These are phyloP conservation scores for Eudyptes chrysolophus DNA, from an alignment of 2,113 vertebrate species.

Conservation along the genomic window DNA sequence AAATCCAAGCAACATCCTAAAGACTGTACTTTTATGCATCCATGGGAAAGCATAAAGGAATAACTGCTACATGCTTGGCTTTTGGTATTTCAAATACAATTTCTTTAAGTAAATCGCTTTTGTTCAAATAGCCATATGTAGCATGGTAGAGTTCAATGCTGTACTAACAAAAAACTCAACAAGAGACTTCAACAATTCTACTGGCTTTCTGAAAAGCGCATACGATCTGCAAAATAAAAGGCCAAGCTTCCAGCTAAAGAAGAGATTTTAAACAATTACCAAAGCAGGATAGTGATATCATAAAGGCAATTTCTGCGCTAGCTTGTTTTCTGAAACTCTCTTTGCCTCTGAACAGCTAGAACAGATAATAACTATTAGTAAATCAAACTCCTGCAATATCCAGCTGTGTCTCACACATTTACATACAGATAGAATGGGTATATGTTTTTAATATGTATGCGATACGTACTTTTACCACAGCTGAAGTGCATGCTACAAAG, in stretches of 20 bases:
- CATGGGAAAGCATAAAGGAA: neutral
- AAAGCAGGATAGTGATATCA: constrained; percentile 78
- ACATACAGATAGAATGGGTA: constrained; percentile 99
- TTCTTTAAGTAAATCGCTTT: neutral
- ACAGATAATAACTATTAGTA: constrained; percentile 99
- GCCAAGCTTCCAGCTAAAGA: constrained; percentile 48
- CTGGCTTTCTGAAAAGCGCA: neutral
- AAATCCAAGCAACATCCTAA: neutral
- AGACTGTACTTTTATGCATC: neutral
- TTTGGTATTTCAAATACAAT: neutral
- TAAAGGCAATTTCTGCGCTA: constrained; percentile 89
- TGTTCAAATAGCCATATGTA: neutral
- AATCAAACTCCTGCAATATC: constrained; percentile 95
- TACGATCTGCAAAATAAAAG: constrained; percentile 14
- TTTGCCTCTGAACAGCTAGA: constrained; percentile 88
- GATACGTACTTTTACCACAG: constrained; percentile 77
- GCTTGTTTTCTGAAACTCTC: constrained; percentile 86
- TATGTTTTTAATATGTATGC: constrained; percentile 96
- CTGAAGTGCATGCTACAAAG: constrained; percentile 75
- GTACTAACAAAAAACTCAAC: neutral
- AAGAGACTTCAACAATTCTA: neutral
- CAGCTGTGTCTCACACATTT: constrained; percentile 97
- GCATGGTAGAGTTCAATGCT: neutral
- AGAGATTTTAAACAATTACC: constrained; percentile 80
- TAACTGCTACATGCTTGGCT: neutral